Conservation (phyloP, 2,888 invertebrate genomes). For the Petrophora chlorosata region DNA sequence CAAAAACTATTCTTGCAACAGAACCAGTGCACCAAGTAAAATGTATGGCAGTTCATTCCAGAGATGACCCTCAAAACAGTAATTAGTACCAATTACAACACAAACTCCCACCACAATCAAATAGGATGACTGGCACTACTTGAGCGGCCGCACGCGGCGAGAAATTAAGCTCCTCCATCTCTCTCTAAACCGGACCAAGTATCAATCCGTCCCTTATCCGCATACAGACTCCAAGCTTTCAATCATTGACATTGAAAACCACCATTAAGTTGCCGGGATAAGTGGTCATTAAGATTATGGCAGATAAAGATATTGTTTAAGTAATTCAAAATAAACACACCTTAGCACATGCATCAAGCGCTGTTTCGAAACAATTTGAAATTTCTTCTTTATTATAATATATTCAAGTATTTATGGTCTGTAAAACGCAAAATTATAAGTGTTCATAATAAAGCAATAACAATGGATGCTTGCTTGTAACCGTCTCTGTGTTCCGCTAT, state of each 20-base stretch:
- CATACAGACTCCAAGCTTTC: conserved; percentile 44
- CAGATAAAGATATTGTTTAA: conserved; percentile 41
- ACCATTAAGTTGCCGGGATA: conserved; percentile 46
- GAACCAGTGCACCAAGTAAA: conserved; percentile 26
- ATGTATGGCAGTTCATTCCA: conserved; percentile 52
- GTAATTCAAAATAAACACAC: conserved; percentile 34
- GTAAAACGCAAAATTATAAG: conserved; percentile 46
- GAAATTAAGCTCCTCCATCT: conserved; percentile 60
- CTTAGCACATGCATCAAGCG: conserved; percentile 26
- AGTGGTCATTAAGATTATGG: conserved; percentile 39
- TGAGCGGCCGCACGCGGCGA: conserved; percentile 76
- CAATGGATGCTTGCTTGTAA: conserved; percentile 36
- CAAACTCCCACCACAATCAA: conserved; percentile 76
- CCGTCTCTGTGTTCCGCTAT: conserved; percentile 24
- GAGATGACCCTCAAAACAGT: conserved; percentile 71
- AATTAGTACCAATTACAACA: conserved; percentile 79
- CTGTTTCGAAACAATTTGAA: conserved; percentile 25
- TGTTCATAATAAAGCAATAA: conserved; percentile 45
- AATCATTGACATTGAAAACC: conserved; percentile 54
- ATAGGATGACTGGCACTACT: conserved; percentile 77
- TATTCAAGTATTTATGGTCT: conserved; percentile 39
- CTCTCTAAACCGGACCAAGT: conserved; percentile 42
- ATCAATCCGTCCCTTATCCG: conserved; percentile 47
- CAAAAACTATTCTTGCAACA: neutral
- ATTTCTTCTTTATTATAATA: conserved; percentile 41